These are phyloP conservation scores for Dichetophora obliterata DNA, from an alignment of 2,888 invertebrate genomes.

Conservation along the genomic window DNA sequence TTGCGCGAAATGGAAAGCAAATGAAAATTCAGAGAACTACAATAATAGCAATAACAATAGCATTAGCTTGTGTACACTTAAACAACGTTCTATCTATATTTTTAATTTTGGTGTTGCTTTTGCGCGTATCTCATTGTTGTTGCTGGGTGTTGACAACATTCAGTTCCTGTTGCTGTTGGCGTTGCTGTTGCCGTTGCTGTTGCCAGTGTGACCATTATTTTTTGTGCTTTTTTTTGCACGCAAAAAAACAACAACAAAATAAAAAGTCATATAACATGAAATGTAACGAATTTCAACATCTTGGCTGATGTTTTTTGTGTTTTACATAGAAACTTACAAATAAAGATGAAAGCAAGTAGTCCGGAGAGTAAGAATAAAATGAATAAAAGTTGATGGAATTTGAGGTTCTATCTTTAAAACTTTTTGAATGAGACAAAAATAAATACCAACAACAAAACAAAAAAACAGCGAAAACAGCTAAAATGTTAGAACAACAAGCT, in stretches of 20 bases:
- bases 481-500: neutral
- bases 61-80: neutral
- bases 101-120: neutral
- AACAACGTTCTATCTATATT: neutral
- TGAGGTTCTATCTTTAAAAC: neutral
- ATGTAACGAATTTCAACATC: slow-evolving; percentile 28
- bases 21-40: slow-evolving; percentile 17
- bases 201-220: slow-evolving; percentile 27
- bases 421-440: neutral
- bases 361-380: neutral
- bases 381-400: neutral
- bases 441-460: neutral
- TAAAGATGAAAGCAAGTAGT: too few relatives aligned
- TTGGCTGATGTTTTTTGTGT: too few relatives aligned
- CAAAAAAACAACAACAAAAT: slow-evolving; percentile 23
- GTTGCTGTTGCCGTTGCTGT: slow-evolving; percentile 41
- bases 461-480: neutral
- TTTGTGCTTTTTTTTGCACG: slow-evolving; percentile 40
- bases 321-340: too few relatives aligned
- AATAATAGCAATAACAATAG: neutral
- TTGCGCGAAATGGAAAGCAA: slow-evolving; percentile 30
- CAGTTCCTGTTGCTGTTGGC: neutral
- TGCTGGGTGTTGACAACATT: neutral
- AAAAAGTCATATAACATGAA: neutral
- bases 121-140: neutral